Evolutionary conservation across 2,888 invertebrate species (phyloP).

Genomic region (Esperia sulphurella): DNA sequence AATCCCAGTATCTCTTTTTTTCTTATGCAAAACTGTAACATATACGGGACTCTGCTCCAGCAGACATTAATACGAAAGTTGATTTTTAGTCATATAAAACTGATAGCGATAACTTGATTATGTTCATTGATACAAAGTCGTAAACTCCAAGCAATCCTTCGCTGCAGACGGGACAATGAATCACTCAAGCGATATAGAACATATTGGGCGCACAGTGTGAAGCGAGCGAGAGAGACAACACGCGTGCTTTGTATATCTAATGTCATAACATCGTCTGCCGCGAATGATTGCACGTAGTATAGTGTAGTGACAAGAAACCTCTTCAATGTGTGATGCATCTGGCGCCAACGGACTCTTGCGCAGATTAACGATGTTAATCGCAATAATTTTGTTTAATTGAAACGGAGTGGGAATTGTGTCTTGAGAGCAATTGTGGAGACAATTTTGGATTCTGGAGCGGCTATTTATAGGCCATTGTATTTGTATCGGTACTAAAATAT

Average conservation of each 20-base stretch:
- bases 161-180: no score
- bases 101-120: neutral
- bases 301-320: slow-evolving; percentile 13
- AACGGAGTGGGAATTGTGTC: slow-evolving; percentile 47
- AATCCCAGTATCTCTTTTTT: no score
- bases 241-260: no score
- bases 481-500: neutral
- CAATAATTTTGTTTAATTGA: slow-evolving; percentile 63
- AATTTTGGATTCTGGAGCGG: slow-evolving; percentile 56
- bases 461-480: slow-evolving; percentile 44
- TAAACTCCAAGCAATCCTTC: no score
- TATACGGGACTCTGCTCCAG: no score
- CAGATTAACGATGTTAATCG: slow-evolving; percentile 53
- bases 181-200: no score
- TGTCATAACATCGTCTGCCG: slow-evolving; percentile 14
- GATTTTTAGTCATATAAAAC: slow-evolving; percentile 2
- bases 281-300: no score
- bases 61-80: no score
- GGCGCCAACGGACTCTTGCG: slow-evolving; percentile 49
- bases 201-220: no score
- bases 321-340: slow-evolving; percentile 19
- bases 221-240: no score
- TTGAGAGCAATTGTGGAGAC: slow-evolving; percentile 50
- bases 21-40: no score
- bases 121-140: no score